These are phyloP conservation scores for Athrips mouffetella DNA, from an alignment of 2,888 invertebrate genomes.

Conservation along the genomic window DNA sequence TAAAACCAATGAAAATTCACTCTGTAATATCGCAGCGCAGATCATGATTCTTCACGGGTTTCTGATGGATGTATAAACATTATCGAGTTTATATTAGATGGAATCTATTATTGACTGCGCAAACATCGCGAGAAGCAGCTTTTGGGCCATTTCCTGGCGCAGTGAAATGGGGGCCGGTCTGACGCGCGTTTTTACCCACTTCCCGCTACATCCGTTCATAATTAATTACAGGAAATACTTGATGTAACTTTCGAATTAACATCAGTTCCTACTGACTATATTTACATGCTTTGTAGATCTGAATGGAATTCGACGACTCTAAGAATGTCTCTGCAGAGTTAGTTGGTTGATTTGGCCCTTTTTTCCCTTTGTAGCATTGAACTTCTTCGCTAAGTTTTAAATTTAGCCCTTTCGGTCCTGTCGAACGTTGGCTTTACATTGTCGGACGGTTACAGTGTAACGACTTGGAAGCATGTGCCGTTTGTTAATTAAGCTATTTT, in stretches of 20 bases:
- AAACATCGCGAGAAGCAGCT: slow-evolving; percentile 67
- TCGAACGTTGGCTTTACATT: slow-evolving; percentile 6
- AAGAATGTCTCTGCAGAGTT: too few species aligned
- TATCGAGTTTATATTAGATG: slow-evolving; percentile 39
- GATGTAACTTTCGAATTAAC: slow-evolving; percentile 37
- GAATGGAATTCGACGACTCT: too few species aligned
- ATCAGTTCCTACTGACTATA: slow-evolving; percentile 16
- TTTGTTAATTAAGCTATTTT: slow-evolving; percentile 17
- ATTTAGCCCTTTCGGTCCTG: background rate
- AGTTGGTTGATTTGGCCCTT: background rate
- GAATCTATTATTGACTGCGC: slow-evolving; percentile 72
- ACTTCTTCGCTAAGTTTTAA: slow-evolving; percentile 19
- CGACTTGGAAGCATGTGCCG: slow-evolving; percentile 5
- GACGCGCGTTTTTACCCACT: slow-evolving; percentile 57
- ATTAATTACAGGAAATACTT: slow-evolving; percentile 44
- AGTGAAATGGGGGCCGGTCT: slow-evolving; percentile 68
- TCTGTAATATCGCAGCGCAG: too few species aligned
- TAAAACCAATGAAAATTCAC: too few species aligned
- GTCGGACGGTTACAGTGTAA: slow-evolving; percentile 8
- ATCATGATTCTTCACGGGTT: slow-evolving; percentile 42
- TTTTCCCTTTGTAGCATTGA: slow-evolving; percentile 15
- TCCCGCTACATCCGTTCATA: slow-evolving; percentile 55
- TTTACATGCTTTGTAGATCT: background rate
- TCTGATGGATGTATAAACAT: slow-evolving; percentile 52
- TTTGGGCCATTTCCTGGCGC: slow-evolving; percentile 68